Conservation (phyloP, 1,140 invertebrate genomes). For the Drosophila eugracilis region DNA sequence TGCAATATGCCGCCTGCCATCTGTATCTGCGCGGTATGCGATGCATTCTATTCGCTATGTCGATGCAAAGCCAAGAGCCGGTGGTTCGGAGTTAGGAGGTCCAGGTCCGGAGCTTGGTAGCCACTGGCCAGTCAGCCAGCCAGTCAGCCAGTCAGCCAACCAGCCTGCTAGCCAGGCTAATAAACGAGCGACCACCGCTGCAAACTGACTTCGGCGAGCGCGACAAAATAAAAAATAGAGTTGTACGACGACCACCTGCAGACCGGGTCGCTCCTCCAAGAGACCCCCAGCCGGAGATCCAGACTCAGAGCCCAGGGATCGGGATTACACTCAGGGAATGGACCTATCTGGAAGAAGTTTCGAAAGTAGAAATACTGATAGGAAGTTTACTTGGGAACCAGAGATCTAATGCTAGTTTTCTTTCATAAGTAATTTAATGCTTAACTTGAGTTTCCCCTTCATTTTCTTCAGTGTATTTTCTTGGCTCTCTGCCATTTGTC, state of each 20-base stretch:
- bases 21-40: conserved; percentile 69
- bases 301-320: conserved; percentile 21
- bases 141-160: conserved; percentile 14
- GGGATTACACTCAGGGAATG: conserved; percentile 33
- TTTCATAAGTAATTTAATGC: too few relatives aligned
- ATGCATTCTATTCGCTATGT: conserved; percentile 58
- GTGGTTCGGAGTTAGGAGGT: conserved; percentile 23
- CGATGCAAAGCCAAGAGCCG: conserved; percentile 30
- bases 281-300: conserved; percentile 31
- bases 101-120: conserved; percentile 41
- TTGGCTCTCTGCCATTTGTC: conserved; percentile 58
- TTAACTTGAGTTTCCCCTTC: background rate
- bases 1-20: conserved; percentile 46
- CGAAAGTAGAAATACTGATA: background rate
- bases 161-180: conserved; percentile 43
- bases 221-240: conserved; percentile 83
- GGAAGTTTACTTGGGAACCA: too few relatives aligned
- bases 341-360: background rate
- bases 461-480: conserved; percentile 17
- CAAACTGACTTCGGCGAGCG: conserved; percentile 70
- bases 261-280: conserved; percentile 47
- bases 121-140: conserved; percentile 28
- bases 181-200: conserved; percentile 70
- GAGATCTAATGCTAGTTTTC: too few relatives aligned
- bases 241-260: conserved; percentile 82